Evolutionary conservation across 2,888 invertebrate genomes (phyloP), one percentile per base, ranked within the genome.

Genomic region (Oxyteleia sp.): DNA sequence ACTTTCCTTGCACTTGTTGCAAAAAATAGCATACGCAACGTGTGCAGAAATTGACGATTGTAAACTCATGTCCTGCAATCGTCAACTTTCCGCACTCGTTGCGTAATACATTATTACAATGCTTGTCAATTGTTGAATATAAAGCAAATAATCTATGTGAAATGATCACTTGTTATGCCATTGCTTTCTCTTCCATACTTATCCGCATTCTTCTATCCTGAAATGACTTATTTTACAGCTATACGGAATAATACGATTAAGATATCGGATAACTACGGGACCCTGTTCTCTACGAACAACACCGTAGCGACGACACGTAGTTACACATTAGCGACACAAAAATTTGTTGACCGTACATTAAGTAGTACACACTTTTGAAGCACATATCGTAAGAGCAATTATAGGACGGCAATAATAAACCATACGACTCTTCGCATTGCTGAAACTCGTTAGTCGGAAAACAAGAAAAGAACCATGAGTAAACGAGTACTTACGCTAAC

Each of bases 281-380:
- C 68, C 59, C 72, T 74, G 72, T 80, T 72, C 47, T 66, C 66
- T 80, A 72, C 29, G 76, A 72, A 59, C 51, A 57, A 72, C 66
- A 74, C 47, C 68, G 53, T 66, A 80, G 72, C 51, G 11, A 72
- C 51, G 45, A 68, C 55, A 68, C 47, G 47, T 55, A 26, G 26
- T 66, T 80, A 80, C 57, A 83, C 61, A 68, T 74, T 64, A 83
- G 74, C 78, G 78, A 83, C 78, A 83, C n/a, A 55, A 78, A 76
- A 74, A 78, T 63, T 57, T 57, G 23, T 55, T 53, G 32, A 68
- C 18, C 55, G 49, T 71, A 75, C 64, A 75, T 63, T 63, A 38
- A 63, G 8, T 69, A 55, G 38, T 81, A 83, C 49, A 83, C 49
- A 75, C 71, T 80, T 74, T 69, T 69, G 59, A 80, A 84, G 79